These are phyloP conservation scores for Leptarthrus brevirostris DNA, from an alignment of 2,888 invertebrate genomes.

Conservation along the genomic window DNA sequence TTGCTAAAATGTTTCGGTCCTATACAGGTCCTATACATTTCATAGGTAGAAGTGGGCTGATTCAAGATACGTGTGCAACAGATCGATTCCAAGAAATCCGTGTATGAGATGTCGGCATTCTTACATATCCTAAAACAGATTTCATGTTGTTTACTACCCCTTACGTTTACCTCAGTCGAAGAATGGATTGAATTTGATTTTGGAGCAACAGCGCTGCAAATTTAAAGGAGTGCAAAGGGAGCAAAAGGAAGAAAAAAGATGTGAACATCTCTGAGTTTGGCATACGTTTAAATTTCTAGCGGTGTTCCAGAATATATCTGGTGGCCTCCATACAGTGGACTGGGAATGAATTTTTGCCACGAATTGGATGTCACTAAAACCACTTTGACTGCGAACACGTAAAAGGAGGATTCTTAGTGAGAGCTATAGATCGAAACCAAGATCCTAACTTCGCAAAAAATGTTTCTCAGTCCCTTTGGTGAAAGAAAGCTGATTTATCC, in stretches of 20 bases:
- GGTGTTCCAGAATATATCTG: constrained; percentile 35
- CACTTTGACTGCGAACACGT: constrained; percentile 42
- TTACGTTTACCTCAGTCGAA: neutral
- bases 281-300: constrained; percentile 31
- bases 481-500: constrained; percentile 25
- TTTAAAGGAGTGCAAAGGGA: neutral
- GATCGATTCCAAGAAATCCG: constrained; percentile 14
- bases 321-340: neutral
- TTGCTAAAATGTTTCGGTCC: no score
- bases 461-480: neutral
- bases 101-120: neutral
- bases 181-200: constrained; percentile 36
- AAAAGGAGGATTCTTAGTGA: constrained; percentile 37
- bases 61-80: constrained; percentile 20
- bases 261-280: constrained; percentile 26
- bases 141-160: constrained; percentile 22
- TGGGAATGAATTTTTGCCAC: constrained; percentile 1
- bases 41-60: neutral
- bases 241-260: neutral
- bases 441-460: neutral
- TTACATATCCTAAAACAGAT: constrained; percentile 37
- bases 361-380: constrained; percentile 45
- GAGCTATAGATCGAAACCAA: constrained; percentile 27
- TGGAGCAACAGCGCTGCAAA: constrained; percentile 37
- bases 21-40: neutral